Percentiles rank a stretch among this genome's conserved stretches.
Evolutionary conservation across 2,113 vertebrate genomes (phyloP).

Genomic region (Scopus umbretta): DNA sequence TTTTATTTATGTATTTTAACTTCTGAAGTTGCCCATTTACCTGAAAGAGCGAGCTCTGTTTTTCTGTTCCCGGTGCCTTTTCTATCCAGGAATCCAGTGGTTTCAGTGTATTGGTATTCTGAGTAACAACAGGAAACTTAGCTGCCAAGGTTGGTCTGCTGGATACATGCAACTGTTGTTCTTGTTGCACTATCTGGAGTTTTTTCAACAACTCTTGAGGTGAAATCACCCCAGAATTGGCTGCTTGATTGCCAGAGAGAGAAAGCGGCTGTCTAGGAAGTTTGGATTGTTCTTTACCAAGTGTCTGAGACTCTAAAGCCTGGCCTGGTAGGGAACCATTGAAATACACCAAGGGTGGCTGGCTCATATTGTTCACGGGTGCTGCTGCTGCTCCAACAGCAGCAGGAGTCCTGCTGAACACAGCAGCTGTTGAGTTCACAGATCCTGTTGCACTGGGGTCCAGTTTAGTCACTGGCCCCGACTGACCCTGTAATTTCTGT

Average conservation of each 20-base stretch:
- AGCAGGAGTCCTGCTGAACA: slow-evolving; percentile 25
- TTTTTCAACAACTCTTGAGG: slow-evolving; percentile 87
- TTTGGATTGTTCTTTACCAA: slow-evolving; percentile 47
- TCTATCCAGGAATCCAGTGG: slow-evolving; percentile 68
- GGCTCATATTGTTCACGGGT: background rate
- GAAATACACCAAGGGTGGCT: slow-evolving; percentile 69
- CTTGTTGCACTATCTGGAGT: slow-evolving; percentile 86
- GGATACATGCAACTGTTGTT: slow-evolving; percentile 74
- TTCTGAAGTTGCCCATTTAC: slow-evolving; percentile 54
- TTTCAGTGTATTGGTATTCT: slow-evolving; percentile 10
- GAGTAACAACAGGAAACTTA: slow-evolving; percentile 75
- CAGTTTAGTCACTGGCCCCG: background rate
- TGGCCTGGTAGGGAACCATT: slow-evolving; percentile 53
- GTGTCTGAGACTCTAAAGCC: background rate
- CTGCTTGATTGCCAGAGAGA: slow-evolving; percentile 37
- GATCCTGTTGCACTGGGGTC: background rate
- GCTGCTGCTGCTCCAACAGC: background rate
- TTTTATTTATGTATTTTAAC: background rate
- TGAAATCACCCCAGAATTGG: slow-evolving; percentile 73
- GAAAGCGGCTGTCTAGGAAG: slow-evolving; percentile 19
- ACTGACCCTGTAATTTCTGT: slow-evolving; percentile 53
- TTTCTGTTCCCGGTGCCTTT: slow-evolving; percentile 56
- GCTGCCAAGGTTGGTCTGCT: slow-evolving; percentile 79
- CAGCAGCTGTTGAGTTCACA: background rate
- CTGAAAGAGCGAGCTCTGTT: slow-evolving; percentile 76